Conservation (phyloP, 2,797 vertebrate species). For the Alfaro cultratus region DNA sequence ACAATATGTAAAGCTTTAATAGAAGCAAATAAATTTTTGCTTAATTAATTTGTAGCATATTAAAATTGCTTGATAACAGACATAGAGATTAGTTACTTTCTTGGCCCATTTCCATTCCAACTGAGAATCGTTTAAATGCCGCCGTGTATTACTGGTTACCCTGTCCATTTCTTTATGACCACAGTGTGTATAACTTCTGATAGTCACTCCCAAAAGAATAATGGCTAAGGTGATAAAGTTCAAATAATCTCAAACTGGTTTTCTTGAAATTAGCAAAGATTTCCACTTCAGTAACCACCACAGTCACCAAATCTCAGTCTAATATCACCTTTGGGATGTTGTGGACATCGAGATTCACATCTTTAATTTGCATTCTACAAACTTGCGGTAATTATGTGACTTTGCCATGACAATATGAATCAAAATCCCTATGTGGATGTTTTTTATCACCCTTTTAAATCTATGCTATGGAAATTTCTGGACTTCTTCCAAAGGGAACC, state of each 20-base stretch:
- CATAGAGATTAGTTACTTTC: not conserved
- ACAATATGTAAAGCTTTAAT: no score
- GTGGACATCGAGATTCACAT: not conserved
- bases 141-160: no score
- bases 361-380: not conserved
- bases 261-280: not conserved
- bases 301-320: not conserved
- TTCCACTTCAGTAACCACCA: not conserved
- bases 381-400: not conserved
- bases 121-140: no score
- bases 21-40: no score
- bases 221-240: not conserved
- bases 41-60: no score
- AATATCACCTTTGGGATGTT: not conserved
- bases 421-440: not conserved
- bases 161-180: not conserved
- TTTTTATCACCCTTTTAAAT: not conserved
- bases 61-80: not conserved
- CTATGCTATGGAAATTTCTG: not conserved
- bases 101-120: not conserved
- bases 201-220: not conserved
- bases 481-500: not conserved
- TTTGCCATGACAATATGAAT: not conserved
- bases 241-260: not conserved
- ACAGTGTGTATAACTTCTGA: not conserved